Conservation (phyloP, 2,888 invertebrate species). For the Mimas tiliae region DNA sequence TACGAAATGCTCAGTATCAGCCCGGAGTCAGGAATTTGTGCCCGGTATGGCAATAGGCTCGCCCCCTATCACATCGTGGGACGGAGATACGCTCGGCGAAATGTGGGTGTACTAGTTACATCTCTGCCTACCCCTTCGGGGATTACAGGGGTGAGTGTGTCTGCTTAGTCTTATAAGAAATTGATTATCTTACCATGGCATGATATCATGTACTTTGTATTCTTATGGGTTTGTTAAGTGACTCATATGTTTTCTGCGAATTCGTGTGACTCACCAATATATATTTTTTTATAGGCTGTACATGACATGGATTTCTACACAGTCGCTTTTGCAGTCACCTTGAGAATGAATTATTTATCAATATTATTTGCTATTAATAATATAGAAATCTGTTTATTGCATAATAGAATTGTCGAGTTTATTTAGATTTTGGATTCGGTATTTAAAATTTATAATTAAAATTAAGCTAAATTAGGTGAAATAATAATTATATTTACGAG, state of each 20-base stretch:
- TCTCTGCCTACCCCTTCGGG: no score
- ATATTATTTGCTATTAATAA: not conserved
- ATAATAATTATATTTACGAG: slow-evolving; percentile 1
- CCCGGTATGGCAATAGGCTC: no score
- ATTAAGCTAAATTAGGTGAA: not conserved
- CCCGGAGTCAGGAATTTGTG: no score
- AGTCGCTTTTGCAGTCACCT: not conserved
- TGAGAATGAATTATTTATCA: slow-evolving; percentile 11
- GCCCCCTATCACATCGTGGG: no score
- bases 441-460: not conserved
- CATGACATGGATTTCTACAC: slow-evolving; percentile 13
- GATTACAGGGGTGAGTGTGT: no score
- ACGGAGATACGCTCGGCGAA: no score
- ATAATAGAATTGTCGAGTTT: slow-evolving; percentile 1
- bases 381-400: not conserved
- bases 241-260: not conserved
- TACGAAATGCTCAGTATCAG: no score
- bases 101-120: no score
- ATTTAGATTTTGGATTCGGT: not conserved
- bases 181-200: not conserved
- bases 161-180: no score
- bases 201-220: not conserved
- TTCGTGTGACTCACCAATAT: not conserved
- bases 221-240: not conserved
- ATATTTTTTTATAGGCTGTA: slow-evolving; percentile 11